Evolutionary conservation across 2,797 vertebrate species (phyloP).

Genomic region (Eulemur coronatus): DNA sequence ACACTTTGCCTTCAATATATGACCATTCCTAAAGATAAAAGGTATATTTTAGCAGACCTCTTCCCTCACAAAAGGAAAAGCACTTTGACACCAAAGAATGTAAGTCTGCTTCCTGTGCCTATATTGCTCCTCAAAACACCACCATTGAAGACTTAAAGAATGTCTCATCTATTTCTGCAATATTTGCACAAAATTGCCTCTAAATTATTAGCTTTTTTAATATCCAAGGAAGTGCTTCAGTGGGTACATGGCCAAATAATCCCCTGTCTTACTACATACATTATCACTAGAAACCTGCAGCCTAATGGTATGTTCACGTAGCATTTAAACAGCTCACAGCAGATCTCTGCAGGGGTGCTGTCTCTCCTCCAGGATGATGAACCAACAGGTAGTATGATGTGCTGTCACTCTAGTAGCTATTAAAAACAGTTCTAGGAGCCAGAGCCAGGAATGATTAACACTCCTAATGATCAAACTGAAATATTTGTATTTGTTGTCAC

Average conservation of each 20-base stretch:
- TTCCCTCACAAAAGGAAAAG: neutral
- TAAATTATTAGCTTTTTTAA: neutral
- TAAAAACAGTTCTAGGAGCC: neutral
- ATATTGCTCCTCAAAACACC: neutral
- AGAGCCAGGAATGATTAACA: neutral
- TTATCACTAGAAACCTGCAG: neutral
- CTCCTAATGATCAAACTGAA: neutral
- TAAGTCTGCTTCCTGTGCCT: neutral
- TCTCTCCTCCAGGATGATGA: neutral
- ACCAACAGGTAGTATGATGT: neutral
- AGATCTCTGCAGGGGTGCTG: neutral
- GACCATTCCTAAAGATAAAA: neutral
- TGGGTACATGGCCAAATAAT: neutral
- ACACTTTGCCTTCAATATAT: neutral
- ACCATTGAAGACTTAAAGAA: neutral
- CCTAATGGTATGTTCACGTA: neutral
- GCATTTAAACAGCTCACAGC: neutral
- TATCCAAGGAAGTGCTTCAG: neutral
- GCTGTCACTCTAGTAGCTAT: neutral
- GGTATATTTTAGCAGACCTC: neutral
- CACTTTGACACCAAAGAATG: neutral
- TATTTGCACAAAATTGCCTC: neutral
- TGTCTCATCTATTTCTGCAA: neutral
- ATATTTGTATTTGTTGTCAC: neutral
- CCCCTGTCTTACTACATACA: neutral